Base-by-base conservation (phyloP, 2,113 vertebrate genomes). In the Asarcornis scutulata region DNA sequence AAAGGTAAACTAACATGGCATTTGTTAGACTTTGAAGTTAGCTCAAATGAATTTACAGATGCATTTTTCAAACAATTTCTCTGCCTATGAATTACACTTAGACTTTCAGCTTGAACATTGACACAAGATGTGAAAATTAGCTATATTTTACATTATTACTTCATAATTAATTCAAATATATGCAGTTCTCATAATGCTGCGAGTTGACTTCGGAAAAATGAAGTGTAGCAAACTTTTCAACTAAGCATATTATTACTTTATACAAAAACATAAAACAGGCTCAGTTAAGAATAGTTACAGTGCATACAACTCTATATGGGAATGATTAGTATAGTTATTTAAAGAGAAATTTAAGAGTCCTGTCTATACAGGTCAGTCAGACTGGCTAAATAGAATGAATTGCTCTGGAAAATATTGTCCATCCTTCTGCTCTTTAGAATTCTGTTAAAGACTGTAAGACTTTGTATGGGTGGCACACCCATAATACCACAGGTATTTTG, bases 401-500 rank as follows among this genome's bases (percentile, higher is more conserved):
- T 6, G 38, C 29, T 64, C n/a, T 6, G 11, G 31, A 85, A 76
- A 60, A 77, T 22, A 6, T n/a, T 31, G 15, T 59, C 11, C 8
- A 48, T n/a, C 7, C 46, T 38, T 17, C 36, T 36, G 9, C 38
- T 64, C 27, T 60, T 77, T 62, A 38, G 69, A 52, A 62, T 46
- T 8, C 34, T 34, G 13, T 25, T 91, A 59, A 59, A 68, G 22
- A 31, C 3, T 50, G 20, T 38, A 75, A 50, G 27, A 53, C 3
- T 29, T 44, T 23, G 6, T 1, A 1, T 4, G 18, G 38, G 17
- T 8, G 2, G 12, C 66, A 74, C 25, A n/a, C n/a, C n/a, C n/a
- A n/a, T n/a, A n/a, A n/a, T n/a, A n/a, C n/a, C n/a, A n/a, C 9
- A 62, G 83, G 18, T 42, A 56, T 85, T 85, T 78, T 79, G 16